A percentile compares a stretch with the other conserved stretches of the same genome.
phyloP scores from a whole-genome alignment of 2,113 vertebrate genomes.

The Festucalex cinctus region DNA sequence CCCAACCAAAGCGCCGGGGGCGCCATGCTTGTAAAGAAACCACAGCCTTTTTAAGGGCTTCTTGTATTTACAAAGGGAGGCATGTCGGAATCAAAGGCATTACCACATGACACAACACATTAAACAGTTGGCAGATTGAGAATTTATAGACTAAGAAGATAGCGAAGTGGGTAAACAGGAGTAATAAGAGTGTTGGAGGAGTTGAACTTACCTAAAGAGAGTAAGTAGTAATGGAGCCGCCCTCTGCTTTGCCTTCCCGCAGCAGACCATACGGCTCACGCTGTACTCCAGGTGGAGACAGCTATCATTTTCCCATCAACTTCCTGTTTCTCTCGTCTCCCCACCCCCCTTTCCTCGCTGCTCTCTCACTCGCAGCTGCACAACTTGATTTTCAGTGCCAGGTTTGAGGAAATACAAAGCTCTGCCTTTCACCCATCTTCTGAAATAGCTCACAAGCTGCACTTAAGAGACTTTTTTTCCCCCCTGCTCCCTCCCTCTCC shows the following conservation, averaged over 20 bases:
- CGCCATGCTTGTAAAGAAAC: conserved; percentile 88
- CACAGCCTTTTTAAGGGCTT: conserved; percentile 95
- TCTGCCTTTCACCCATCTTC: conserved; percentile 40
- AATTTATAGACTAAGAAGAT: conserved; percentile 86
- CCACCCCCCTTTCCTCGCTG: conserved; percentile 49
- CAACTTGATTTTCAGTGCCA: conserved; percentile 50
- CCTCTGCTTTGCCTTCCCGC: conserved; percentile 51
- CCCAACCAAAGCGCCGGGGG: conserved; percentile 89
- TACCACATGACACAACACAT: conserved; percentile 99
- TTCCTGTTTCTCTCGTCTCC: conserved; percentile 67
- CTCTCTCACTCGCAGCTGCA: conserved; percentile 57
- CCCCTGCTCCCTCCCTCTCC: conserved; percentile 6
- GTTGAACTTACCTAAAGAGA: conserved; percentile 66
- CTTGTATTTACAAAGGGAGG: conserved; percentile 98
- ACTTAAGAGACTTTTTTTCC: conserved; percentile 37
- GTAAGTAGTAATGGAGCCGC: conserved; percentile 53
- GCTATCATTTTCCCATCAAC: conserved; percentile 70
- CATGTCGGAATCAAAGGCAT: conserved; percentile 99
- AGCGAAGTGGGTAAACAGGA: conserved; percentile 79
- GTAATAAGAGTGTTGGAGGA: conserved; percentile 74
- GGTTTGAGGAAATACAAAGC: conserved; percentile 61
- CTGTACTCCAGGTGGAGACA: conserved; percentile 69
- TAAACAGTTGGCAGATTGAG: conserved; percentile 94
- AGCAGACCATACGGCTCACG: conserved; percentile 52
- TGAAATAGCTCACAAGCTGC: conserved; percentile 55